These are phyloP conservation scores for Drosophila birchii DNA, from an alignment of 2,888 invertebrate species.

Conservation along the genomic window DNA sequence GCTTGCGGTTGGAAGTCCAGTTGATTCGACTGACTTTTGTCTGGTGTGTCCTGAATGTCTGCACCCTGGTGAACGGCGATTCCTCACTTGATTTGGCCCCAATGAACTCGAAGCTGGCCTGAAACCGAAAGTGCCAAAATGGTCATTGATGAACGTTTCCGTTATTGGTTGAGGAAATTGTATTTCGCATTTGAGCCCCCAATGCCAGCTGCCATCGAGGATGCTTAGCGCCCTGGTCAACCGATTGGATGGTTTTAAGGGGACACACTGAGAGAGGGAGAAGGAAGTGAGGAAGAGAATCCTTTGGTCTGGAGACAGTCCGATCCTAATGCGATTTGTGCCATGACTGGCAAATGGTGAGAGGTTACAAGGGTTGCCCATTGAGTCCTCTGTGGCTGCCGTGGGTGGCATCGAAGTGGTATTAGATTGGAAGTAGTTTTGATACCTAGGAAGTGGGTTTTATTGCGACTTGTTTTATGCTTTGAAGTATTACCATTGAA, in stretches of 20 bases:
- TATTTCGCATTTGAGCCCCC: slow-evolving; percentile 41
- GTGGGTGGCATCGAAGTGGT: slow-evolving; percentile 18
- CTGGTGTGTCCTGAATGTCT: slow-evolving; percentile 16
- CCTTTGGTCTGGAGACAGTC: slow-evolving; percentile 21
- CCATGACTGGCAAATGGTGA: slow-evolving; percentile 31
- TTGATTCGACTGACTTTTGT: slow-evolving; percentile 55
- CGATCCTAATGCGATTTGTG: slow-evolving; percentile 42
- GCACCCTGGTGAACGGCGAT: slow-evolving; percentile 12
- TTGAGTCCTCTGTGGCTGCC: slow-evolving; percentile 22
- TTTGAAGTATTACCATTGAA: neutral
- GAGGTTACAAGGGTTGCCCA: slow-evolving; percentile 27
- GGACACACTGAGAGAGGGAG: neutral
- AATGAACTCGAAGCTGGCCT: slow-evolving; percentile 56
- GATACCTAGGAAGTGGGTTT: slow-evolving; percentile 18
- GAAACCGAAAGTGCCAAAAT: slow-evolving; percentile 69
- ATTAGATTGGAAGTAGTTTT: slow-evolving; percentile 19
- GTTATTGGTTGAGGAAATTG: slow-evolving; percentile 57
- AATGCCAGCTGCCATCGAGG: slow-evolving; percentile 31
- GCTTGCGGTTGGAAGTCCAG: slow-evolving; percentile 42
- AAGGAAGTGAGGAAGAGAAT: neutral
- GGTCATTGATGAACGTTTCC: slow-evolving; percentile 70
- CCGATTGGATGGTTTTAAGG: slow-evolving; percentile 31
- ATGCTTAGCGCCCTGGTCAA: slow-evolving; percentile 40
- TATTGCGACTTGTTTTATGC: slow-evolving; percentile 14
- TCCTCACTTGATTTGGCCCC: slow-evolving; percentile 67